Evolutionary conservation across 1,140 invertebrate species (phyloP).

Genomic region (Saccostrea glomerata): DNA sequence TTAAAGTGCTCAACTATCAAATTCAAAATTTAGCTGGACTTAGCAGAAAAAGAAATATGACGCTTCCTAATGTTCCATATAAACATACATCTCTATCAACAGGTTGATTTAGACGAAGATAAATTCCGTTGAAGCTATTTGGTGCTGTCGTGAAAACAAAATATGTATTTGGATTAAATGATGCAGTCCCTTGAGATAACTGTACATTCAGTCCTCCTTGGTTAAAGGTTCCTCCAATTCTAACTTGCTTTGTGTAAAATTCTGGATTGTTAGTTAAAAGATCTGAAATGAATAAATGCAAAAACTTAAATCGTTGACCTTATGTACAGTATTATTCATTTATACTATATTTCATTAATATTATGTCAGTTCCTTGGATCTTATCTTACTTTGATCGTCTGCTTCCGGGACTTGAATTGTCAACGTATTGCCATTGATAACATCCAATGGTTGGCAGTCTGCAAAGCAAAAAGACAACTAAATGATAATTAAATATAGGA

Average conservation of each 20-base stretch:
- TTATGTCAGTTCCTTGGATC: too few species aligned
- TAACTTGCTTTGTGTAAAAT: conserved; percentile 23
- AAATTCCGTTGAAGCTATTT: conserved; percentile 13
- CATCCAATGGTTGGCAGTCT: conserved; percentile 9
- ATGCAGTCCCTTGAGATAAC: conserved; percentile 25
- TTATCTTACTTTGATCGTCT: background rate
- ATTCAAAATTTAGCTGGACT: too few species aligned
- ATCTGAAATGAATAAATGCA: conserved; percentile 13
- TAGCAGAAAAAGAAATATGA: too few species aligned
- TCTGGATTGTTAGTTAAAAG: conserved; percentile 22
- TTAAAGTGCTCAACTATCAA: too few species aligned
- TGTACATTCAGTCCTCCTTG: background rate
- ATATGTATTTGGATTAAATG: conserved; percentile 34
- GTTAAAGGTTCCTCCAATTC: background rate
- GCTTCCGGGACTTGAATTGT: conserved; percentile 16
- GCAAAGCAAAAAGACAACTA: background rate
- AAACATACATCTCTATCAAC: conserved; percentile 42
- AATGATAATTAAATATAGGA: background rate
- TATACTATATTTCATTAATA: too few species aligned
- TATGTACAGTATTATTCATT: too few species aligned
- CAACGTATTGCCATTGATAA: background rate
- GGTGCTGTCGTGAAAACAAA: conserved; percentile 18
- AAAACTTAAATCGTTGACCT: background rate
- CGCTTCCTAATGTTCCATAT: too few species aligned
- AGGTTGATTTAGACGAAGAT: conserved; percentile 18